phyloP scores from a whole-genome alignment of 2,888 invertebrate genomes.

The Cosmopolites sordidus region DNA sequence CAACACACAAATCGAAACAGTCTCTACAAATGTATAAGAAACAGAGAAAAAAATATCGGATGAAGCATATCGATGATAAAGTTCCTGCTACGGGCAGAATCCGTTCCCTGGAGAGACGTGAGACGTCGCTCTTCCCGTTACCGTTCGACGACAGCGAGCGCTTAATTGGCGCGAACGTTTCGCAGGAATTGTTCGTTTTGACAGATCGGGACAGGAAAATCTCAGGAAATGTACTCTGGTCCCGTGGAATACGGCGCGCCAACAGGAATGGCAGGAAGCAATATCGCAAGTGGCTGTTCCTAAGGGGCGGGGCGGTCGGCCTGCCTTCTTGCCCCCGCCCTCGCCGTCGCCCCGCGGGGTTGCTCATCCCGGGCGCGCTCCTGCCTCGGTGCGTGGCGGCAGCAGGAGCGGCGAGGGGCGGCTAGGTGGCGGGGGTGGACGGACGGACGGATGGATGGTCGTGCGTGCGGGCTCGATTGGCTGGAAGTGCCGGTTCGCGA shows the following conservation, averaged over 20 bases:
- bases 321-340: constrained; percentile 34
- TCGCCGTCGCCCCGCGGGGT: constrained; percentile 35
- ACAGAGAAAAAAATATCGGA: too few species aligned
- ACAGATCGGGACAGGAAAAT: constrained; percentile 40
- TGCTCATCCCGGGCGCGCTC: constrained; percentile 34
- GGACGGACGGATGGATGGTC: not conserved
- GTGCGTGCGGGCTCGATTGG: not conserved
- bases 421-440: constrained; percentile 3
- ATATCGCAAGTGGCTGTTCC: constrained; percentile 52
- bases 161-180: constrained; percentile 27
- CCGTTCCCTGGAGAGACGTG: constrained; percentile 13
- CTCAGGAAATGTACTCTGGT: constrained; percentile 47
- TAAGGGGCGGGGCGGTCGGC: constrained; percentile 45
- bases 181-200: constrained; percentile 31
- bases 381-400: constrained; percentile 18
- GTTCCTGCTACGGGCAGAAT: constrained; percentile 15
- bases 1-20: too few species aligned
- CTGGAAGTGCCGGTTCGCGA: not conserved
- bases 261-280: constrained; percentile 50
- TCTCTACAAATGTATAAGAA: too few species aligned
- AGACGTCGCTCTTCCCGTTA: constrained; percentile 12
- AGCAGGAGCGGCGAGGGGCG: constrained; percentile 9
- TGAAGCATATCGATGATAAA: not conserved
- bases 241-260: constrained; percentile 45
- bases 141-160: constrained; percentile 18